phyloP scores from a whole-genome alignment of 2,888 invertebrate genomes.

The Dione juno region DNA sequence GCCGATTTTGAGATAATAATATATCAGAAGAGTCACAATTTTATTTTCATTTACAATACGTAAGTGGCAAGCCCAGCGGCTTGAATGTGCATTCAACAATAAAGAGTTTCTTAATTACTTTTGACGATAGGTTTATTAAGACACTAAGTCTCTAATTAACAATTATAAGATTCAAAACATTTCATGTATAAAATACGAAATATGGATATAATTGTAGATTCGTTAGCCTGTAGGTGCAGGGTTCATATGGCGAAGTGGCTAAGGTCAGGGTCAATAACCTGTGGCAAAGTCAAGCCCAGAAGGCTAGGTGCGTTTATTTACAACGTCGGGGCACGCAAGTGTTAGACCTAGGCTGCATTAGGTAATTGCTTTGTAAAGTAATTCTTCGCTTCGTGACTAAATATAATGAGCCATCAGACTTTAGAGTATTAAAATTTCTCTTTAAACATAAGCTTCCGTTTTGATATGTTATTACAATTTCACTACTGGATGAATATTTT shows the following conservation, averaged over 20 bases:
- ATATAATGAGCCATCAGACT: conserved; percentile 34
- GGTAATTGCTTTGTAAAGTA: conserved; percentile 49
- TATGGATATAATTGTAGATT: conserved; percentile 56
- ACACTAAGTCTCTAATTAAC: conserved; percentile 52
- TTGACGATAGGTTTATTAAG: conserved; percentile 56
- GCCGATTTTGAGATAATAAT: not conserved
- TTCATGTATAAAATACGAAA: not conserved
- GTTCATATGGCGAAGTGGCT: conserved; percentile 68
- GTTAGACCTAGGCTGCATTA: conserved; percentile 51
- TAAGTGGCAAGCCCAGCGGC: conserved; percentile 27
- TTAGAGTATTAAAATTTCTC: conserved; percentile 31
- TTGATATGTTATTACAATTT: conserved; percentile 19
- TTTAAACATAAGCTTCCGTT: conserved; percentile 22
- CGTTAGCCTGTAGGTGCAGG: conserved; percentile 54
- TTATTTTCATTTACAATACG: conserved; percentile 15
- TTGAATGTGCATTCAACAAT: conserved; percentile 54
- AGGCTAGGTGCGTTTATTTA: conserved; percentile 58
- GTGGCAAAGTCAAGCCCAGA: conserved; percentile 28
- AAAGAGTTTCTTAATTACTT: conserved; percentile 69
- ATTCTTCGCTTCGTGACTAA: conserved; percentile 47
- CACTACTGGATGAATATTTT: conserved; percentile 1
- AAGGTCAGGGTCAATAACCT: conserved; percentile 73
- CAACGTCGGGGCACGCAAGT: conserved; percentile 60
- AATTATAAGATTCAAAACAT: conserved; percentile 37
- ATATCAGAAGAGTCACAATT: not conserved